Conservation (phyloP, 2,888 invertebrate genomes). For the Zonitis immaculata region DNA sequence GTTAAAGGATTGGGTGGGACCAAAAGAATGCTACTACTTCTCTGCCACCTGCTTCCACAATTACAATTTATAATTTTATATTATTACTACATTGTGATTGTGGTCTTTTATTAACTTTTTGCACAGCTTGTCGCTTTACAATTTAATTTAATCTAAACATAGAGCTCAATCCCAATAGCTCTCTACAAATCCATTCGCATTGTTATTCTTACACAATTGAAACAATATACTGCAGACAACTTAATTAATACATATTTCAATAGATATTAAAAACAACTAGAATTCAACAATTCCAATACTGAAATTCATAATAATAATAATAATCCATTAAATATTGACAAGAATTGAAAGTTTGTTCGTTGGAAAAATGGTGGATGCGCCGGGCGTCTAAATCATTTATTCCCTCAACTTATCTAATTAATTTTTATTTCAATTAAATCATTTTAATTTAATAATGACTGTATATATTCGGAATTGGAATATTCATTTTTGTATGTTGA, state of each 20-base stretch:
- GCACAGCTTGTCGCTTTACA: neutral
- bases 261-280: neutral
- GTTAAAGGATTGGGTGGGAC: too few relatives aligned
- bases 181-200: constrained; percentile 1
- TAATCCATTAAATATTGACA: neutral
- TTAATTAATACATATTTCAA: neutral
- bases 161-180: constrained; percentile 1
- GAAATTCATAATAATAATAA: neutral
- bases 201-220: constrained; percentile 9
- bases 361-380: constrained; percentile 2
- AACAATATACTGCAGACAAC: constrained; percentile 1
- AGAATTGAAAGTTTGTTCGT: neutral
- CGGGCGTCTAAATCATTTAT: too few relatives aligned
- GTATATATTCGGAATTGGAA: too few relatives aligned
- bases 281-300: neutral
- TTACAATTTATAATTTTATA: constrained; percentile 15
- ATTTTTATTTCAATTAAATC: too few relatives aligned
- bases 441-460: too few relatives aligned
- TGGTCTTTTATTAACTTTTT: constrained; percentile 8
- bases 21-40: too few relatives aligned
- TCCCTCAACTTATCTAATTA: too few relatives aligned
- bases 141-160: constrained; percentile 15
- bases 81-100: constrained; percentile 11
- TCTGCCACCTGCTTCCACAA: constrained; percentile 3
- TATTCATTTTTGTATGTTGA: too few relatives aligned